Percentiles rank a stretch among this genome's conserved stretches.
Conservation (phyloP, 1,140 invertebrate species). For the Sogatella furcifera region DNA sequence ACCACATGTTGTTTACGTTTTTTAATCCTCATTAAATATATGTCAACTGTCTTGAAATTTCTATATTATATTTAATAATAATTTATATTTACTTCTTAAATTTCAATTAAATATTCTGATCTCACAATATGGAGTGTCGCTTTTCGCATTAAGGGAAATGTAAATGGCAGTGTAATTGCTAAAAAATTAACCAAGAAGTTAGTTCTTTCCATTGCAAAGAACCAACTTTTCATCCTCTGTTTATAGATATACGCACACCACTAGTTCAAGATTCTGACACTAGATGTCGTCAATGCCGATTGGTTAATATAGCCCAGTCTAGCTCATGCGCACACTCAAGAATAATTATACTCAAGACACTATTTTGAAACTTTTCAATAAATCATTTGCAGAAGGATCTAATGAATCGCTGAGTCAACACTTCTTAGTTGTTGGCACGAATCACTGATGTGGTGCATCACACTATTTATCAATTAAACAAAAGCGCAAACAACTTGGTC, state of each 20-base stretch:
- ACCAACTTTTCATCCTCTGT: background rate
- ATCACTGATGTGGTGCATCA: no score
- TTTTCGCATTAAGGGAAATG: conserved; percentile 15
- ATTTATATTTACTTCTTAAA: conserved; percentile 11
- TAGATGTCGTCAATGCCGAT: background rate
- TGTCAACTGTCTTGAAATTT: background rate
- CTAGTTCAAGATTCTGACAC: background rate
- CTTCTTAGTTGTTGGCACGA: no score
- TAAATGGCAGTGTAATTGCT: conserved; percentile 21
- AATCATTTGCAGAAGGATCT: background rate
- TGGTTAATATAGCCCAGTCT: background rate
- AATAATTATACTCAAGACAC: background rate
- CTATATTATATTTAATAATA: conserved; percentile 15
- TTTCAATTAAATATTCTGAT: conserved; percentile 6
- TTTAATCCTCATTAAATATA: background rate
- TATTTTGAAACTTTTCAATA: background rate
- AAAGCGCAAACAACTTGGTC: no score
- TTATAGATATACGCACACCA: background rate
- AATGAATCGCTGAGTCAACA: background rate
- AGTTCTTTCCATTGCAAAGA: conserved; percentile 4
- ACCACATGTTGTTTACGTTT: conserved; percentile 12
- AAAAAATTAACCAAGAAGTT: conserved; percentile 12
- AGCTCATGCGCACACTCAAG: background rate
- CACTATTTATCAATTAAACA: no score
- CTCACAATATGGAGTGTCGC: conserved; percentile 20